phyloP scores from a whole-genome alignment of 1,140 invertebrate species.

The Diuraphis noxia region DNA sequence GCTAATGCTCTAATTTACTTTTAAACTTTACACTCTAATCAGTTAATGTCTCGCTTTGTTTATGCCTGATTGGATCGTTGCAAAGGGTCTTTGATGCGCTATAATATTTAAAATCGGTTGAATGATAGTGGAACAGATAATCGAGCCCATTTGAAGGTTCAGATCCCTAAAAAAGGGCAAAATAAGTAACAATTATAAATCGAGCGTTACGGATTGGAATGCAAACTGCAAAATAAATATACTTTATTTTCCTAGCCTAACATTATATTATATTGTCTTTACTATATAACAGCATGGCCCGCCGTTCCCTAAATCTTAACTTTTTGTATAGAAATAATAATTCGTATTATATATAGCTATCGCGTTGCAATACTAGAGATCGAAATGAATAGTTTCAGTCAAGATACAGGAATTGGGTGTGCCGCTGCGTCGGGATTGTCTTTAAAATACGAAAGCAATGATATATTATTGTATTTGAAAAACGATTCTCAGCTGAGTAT shows the following conservation, averaged over 20 bases:
- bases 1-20: conserved; percentile 36
- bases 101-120: conserved; percentile 6
- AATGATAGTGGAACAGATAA: not conserved
- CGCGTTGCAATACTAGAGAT: not conserved
- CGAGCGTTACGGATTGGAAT: not conserved
- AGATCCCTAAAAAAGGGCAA: not conserved
- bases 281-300: not conserved
- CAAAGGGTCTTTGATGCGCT: not conserved
- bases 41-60: conserved; percentile 11
- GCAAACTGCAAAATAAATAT: not conserved
- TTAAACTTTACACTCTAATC: conserved; percentile 33
- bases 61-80: not conserved
- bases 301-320: not conserved
- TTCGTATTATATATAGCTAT: not conserved
- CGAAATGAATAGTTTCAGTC: not conserved
- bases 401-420: not conserved
- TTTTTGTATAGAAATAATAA: not conserved
- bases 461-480: not conserved
- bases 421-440: not conserved
- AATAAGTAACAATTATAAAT: not conserved
- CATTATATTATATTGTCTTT: not conserved
- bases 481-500: not conserved
- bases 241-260: not conserved
- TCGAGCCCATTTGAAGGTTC: not conserved
- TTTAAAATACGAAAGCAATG: not conserved